Evolutionary conservation across 2,797 vertebrate genomes (phyloP).

Genomic region (Agapornis canus): DNA sequence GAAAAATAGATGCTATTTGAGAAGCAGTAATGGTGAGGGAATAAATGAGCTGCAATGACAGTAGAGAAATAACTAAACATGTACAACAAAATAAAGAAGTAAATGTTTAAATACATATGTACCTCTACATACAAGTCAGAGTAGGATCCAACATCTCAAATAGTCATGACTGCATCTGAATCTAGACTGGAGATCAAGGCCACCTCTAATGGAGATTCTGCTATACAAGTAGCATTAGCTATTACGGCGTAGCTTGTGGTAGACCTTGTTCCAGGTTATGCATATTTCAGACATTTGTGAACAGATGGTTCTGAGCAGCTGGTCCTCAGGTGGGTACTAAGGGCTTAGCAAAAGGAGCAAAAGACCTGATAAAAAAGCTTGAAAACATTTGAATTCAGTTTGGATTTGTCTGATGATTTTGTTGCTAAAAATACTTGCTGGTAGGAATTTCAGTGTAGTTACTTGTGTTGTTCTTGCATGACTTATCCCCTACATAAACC

Average conservation of each 20-base stretch:
- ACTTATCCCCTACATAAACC: neutral
- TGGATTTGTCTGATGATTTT: neutral
- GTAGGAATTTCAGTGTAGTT: neutral
- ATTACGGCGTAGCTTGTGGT: neutral
- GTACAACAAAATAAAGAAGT: neutral
- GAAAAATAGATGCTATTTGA: neutral
- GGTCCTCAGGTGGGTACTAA: neutral
- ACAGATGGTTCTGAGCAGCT: neutral
- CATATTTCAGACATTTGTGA: neutral
- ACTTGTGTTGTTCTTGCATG: neutral
- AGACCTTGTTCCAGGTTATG: neutral
- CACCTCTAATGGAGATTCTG: neutral
- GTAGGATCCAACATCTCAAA: neutral
- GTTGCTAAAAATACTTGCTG: neutral
- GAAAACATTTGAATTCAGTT: neutral
- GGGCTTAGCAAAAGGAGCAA: neutral
- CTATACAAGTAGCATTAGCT: neutral
- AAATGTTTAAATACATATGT: accelerated
- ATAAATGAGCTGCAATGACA: neutral
- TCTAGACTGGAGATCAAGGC: neutral
- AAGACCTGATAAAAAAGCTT: neutral
- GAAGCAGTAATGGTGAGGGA: neutral
- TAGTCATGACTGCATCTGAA: neutral
- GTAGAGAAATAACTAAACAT: neutral
- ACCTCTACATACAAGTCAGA: neutral